Evolutionary conservation across 64 coral and sea anemone species (phyloP).

Genomic region (Stichodactyla mertensii): DNA sequence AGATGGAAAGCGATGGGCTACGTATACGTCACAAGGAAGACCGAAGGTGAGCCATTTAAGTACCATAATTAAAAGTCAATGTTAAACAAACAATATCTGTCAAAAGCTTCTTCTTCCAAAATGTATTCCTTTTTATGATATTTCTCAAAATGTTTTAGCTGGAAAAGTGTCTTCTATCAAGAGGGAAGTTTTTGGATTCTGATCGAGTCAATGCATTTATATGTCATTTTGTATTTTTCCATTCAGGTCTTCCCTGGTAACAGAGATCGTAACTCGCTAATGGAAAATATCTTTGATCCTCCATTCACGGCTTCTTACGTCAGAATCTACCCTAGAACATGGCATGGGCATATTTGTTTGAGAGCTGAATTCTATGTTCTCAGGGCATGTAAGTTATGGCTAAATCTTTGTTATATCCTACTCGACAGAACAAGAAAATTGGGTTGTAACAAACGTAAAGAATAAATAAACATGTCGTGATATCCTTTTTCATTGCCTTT

Average conservation of each 20-base stretch:
- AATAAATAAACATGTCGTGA: too few species aligned
- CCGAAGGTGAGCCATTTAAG: conserved; percentile 19
- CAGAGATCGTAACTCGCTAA: conserved; percentile 40
- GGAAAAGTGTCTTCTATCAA: not conserved
- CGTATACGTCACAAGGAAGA: conserved; percentile 25
- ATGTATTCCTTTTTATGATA: too few species aligned
- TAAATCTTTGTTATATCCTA: not conserved
- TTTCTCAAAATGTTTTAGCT: too few species aligned
- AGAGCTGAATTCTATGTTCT: conserved; percentile 48
- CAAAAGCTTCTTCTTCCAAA: not conserved
- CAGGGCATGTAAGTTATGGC: conserved; percentile 27
- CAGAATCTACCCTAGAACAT: conserved; percentile 38
- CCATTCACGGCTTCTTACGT: conserved; percentile 48
- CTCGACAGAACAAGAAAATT: not conserved
- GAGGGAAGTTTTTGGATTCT: too few species aligned
- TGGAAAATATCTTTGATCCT: conserved; percentile 47
- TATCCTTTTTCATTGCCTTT: too few species aligned
- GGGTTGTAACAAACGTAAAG: too few species aligned
- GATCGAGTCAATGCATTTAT: not conserved
- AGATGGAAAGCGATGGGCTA: conserved; percentile 28
- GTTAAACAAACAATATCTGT: not conserved
- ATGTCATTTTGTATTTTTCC: not conserved
- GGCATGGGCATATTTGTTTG: conserved; percentile 46
- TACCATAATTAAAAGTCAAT: not conserved
- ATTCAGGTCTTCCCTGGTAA: conserved; percentile 46